Evolutionary conservation across 2,797 vertebrate species (phyloP), one percentile per base, ranked within the genome.

Genomic region (Typhlichthys subterraneus): DNA sequence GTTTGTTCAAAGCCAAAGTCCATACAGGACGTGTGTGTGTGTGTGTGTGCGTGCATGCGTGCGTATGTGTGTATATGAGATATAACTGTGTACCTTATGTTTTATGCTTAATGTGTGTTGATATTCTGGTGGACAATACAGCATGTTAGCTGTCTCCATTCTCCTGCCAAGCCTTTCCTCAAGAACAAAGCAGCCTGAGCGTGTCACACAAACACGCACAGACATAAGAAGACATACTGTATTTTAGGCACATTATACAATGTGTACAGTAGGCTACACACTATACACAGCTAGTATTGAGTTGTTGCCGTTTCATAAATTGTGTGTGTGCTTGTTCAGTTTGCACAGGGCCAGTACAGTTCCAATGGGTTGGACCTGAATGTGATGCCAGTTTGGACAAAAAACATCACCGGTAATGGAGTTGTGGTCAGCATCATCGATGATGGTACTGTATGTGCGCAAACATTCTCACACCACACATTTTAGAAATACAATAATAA

Each of bases 151-250:
- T 93, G 90, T 89, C 87, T 91, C 90, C 89, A 95, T 97, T 95
- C 94, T 95, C 94, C 93, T 93, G 89, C 91, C 92, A 94, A 91
- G 92, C 90, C 92, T 95, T 95, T 94, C 94, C 93, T 94, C 66
- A 59, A 85, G 94, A 93, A 94, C 93, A 94, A 92, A 91, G 93
- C 88, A 92, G 86, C 89, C 69, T 85, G 33, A 93, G 88, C 89
- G 92, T 92, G 85, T 85, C 87, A 89, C 85, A 23, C 53, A 5
- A 45, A 77, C 53, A 63, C 61, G 54, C 49, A 46, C 63, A 23
- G 12, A 31, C 5, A 6, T 51, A 51, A 17, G 17, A 17, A 17
- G 17, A 17, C 17, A 17, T 17, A 17, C 17, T 17, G 17, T 17
- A 17, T 17, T 17, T 1, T 17, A 17, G 17, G 17, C 17, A 17